Conservation (phyloP, 92 coral and sea anemone species). For the Zoanthus sansibaricus region DNA sequence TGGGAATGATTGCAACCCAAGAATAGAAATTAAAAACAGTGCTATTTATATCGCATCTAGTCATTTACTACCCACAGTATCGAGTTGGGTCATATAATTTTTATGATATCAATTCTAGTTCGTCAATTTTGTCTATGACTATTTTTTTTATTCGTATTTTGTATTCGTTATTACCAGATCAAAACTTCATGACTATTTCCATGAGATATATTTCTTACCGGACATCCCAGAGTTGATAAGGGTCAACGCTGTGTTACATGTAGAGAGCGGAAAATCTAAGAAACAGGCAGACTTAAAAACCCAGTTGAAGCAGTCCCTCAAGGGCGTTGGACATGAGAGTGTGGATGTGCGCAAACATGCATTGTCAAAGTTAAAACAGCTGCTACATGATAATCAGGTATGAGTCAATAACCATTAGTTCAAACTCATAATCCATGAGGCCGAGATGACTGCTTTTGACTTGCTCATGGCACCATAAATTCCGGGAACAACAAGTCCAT, state of each 20-base stretch:
- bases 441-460: too few relatives aligned
- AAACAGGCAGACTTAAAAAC: slow-evolving; percentile 75
- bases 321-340: slow-evolving; percentile 93
- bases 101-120: too few relatives aligned
- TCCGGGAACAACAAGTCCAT: too few relatives aligned
- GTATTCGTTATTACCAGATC: background rate
- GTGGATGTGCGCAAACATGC: slow-evolving; percentile 91
- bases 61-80: too few relatives aligned
- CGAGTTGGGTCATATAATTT: too few relatives aligned
- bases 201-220: slow-evolving; percentile 95
- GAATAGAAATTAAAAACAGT: too few relatives aligned
- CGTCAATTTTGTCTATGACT: background rate
- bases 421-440: too few relatives aligned
- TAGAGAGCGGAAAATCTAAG: slow-evolving; percentile 70
- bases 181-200: slow-evolving; percentile 76
- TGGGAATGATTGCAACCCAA: too few relatives aligned
- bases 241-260: slow-evolving; percentile 74
- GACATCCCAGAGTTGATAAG: slow-evolving; percentile 84
- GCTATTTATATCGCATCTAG: too few relatives aligned
- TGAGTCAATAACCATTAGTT: too few relatives aligned
- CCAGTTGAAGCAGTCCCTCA: slow-evolving; percentile 80
- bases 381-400: slow-evolving; percentile 96
- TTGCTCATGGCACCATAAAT: too few relatives aligned
- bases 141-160: background rate
- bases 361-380: slow-evolving; percentile 84